Conservation (phyloP, 2,888 invertebrate genomes). For the Eueremaeus valkanovi region DNA sequence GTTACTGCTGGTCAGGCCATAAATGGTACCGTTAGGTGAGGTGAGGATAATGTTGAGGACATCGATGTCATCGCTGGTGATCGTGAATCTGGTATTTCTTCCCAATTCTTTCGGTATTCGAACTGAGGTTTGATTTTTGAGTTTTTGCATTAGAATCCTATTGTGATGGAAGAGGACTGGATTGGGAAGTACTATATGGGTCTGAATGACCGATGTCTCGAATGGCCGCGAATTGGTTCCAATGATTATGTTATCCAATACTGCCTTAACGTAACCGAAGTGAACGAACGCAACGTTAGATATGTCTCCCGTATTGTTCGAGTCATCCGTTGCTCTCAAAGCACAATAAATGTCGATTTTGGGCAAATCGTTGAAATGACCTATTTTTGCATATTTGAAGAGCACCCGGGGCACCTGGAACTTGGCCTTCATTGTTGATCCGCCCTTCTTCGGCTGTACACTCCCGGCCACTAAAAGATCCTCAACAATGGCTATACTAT, state of each 20-base stretch:
- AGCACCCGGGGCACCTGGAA: not conserved
- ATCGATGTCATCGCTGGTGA: constrained; percentile 40
- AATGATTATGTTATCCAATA: not conserved
- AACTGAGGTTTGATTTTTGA: constrained; percentile 43
- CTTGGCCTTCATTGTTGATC: not conserved
- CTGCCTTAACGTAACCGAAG: constrained; percentile 13
- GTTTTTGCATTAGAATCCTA: constrained; percentile 48
- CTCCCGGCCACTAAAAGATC: not conserved
- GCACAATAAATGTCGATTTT: not conserved
- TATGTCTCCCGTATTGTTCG: constrained; percentile 10
- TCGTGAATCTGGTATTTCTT: constrained; percentile 47
- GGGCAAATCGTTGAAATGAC: not conserved
- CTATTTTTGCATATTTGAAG: not conserved
- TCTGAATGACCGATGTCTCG: not conserved
- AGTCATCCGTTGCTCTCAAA: constrained; percentile 9
- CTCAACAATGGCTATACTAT: not conserved
- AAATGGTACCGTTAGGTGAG: constrained; percentile 49
- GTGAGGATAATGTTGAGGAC: constrained; percentile 46
- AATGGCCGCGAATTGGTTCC: constrained; percentile 14
- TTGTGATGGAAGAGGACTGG: constrained; percentile 12
- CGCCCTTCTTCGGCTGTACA: not conserved
- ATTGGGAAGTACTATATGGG: not conserved
- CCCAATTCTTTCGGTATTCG: constrained; percentile 46
- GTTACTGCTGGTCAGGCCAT: not conserved
- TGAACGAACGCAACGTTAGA: constrained; percentile 1